These are phyloP conservation scores for Philotrypesis tridentata DNA, from an alignment of 1,140 invertebrate species.

Conservation along the genomic window DNA sequence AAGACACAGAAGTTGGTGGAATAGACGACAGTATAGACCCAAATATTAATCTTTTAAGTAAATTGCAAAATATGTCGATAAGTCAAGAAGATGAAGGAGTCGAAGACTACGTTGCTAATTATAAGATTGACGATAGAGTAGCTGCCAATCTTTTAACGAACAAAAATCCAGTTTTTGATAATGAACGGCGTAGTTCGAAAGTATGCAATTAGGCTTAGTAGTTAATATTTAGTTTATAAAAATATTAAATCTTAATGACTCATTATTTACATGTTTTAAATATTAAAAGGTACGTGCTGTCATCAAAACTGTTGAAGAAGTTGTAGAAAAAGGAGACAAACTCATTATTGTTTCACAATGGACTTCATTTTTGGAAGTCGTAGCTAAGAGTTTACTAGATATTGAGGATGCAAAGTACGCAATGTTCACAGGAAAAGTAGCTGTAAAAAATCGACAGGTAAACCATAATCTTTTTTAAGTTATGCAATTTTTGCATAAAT, in stretches of 20 bases:
- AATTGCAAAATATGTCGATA: conserved; percentile 69
- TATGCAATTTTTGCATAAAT: background rate
- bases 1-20: conserved; percentile 67
- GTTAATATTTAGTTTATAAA: conserved; percentile 17
- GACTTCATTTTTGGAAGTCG: conserved; percentile 83
- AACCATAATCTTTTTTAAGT: background rate
- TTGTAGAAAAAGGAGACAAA: conserved; percentile 79
- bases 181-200: conserved; percentile 78
- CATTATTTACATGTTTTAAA: conserved; percentile 27
- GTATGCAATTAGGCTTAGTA: conserved; percentile 55
- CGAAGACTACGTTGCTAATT: conserved; percentile 64
- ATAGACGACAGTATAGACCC: conserved; percentile 59
- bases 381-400: conserved; percentile 77
- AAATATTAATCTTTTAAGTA: conserved; percentile 77
- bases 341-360: conserved; percentile 92
- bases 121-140: conserved; percentile 63
- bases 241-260: background rate
- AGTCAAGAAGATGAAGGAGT: conserved; percentile 66
- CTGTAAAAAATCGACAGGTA: conserved; percentile 74
- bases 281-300: conserved; percentile 76
- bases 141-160: conserved; percentile 73
- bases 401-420: conserved; percentile 73
- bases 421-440: conserved; percentile 81
- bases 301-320: conserved; percentile 76
- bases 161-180: conserved; percentile 82